Evolutionary conservation across 2,797 vertebrate genomes (phyloP).

Genomic region (Gastrophryne carolinensis): DNA sequence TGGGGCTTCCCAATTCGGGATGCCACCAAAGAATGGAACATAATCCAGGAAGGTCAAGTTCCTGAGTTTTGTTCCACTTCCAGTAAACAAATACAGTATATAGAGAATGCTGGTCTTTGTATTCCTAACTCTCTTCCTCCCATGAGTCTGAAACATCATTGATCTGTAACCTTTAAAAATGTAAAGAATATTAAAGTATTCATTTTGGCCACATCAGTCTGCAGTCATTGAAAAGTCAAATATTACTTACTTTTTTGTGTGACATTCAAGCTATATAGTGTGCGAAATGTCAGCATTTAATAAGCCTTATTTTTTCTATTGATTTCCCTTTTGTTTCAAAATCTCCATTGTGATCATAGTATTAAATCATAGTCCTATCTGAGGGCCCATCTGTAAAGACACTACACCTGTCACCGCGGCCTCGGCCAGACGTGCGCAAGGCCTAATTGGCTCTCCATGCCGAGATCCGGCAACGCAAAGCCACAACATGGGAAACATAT

Average conservation of each 20-base stretch:
- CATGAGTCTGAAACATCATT: slow-evolving; percentile 5
- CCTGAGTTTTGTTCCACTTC: too few relatives aligned
- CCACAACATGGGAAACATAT: background rate
- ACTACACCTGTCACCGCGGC: background rate
- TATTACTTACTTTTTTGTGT: slow-evolving; percentile 36
- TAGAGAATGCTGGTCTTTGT: too few relatives aligned
- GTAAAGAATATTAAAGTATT: slow-evolving; percentile 46
- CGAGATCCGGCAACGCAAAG: background rate
- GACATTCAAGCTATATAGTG: slow-evolving; percentile 49
- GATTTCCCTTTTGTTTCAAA: slow-evolving; percentile 44
- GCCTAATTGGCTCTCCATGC: background rate
- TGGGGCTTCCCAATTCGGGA: too few relatives aligned
- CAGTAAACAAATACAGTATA: too few relatives aligned
- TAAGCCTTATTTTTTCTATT: slow-evolving; percentile 45
- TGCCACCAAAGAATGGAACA: too few relatives aligned
- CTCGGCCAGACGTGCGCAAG: background rate
- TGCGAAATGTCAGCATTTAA: slow-evolving; percentile 49
- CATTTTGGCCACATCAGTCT: slow-evolving; percentile 24
- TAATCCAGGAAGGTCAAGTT: too few relatives aligned
- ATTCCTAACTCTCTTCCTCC: background rate
- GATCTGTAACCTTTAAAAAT: slow-evolving; percentile 48
- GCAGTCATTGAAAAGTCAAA: slow-evolving; percentile 37
- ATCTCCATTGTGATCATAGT: slow-evolving; percentile 18
- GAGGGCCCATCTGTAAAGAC: background rate
- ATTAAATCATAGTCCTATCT: slow-evolving; percentile 13